Evolutionary conservation across 2,888 invertebrate species (phyloP), one percentile per base, ranked within the genome.

Genomic region (Gastracanthus pulcherrimus): DNA sequence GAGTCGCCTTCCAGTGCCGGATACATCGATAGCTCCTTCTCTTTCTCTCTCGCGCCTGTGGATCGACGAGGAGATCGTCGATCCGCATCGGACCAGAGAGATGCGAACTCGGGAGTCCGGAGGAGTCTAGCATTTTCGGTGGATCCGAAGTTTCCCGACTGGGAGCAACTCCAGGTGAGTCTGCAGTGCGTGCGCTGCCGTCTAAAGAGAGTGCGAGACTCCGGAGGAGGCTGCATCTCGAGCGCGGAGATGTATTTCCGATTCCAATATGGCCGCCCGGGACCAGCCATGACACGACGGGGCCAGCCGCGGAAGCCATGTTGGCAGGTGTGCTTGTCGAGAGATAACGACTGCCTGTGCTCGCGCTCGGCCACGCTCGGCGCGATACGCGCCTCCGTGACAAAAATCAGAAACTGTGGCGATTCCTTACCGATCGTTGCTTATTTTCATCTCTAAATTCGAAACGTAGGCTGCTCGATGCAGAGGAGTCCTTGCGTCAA

Each of bases 261-360:
- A 88, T 89, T 89, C 87, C 91, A 91, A 91, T 86, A 91, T 91
- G 91, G 91, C 86, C 89, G 86, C 87, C 72, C 79, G 88, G 86
- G 88, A 89, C 89, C 89, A 90, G 89, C 89, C 90, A 90, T 90
- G 90, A 90, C 89, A 81, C 81, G 77, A 34, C 85, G 87, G 88
- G n/a, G 88, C 87, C 86, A 34, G 34, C 89, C 89, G 91, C 91
- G 91, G 91, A 89, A 91, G 91, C 91, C 91, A 91, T 91, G 90
- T 91, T 91, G 91, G 91, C 91, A 91, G 91, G 91, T 91, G 91
- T 90, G 91, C 86, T 86, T 85, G 85, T 83, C 84, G 84, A 80
- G 58, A 77, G 81, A 77, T 78, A 77, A 77, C 77, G 76, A 70
- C 23, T 38, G n/a, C n/a, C n/a, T n/a, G n/a, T n/a, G n/a, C 38